Evolutionary conservation across 2,888 invertebrate genomes (phyloP), one percentile per base, ranked within the genome.

Genomic region (Calliopum simillimum): DNA sequence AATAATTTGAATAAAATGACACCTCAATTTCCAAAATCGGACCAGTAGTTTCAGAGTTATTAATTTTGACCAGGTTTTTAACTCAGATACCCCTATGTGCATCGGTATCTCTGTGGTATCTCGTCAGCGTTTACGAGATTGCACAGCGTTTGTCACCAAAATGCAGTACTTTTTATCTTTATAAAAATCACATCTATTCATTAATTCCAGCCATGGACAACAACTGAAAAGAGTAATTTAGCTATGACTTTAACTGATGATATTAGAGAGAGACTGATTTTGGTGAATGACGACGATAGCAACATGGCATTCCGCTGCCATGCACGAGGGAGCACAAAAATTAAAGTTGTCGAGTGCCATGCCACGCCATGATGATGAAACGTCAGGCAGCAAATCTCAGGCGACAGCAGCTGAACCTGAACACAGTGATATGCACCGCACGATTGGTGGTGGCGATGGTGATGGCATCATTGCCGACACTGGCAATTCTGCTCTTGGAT

Each of bases 251-350:
- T 33, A 8, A 33, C 46, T 23, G 46, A 23, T 61, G 61, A 21
- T 61, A 43, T 44, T 61, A 43, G 1, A 1, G 1, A 33, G 33
- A 21, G 21, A 13, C 46, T 23, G 46, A 23, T 19, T 46, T 3
- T 61, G 25, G 47, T 44, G 33, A 46, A 5, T 14, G 47, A 11
- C 19, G 12, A 41, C 61, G 44, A 21, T 62, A 23, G 56, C 62
- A 68, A 58, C 67, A 25, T 16, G 19, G 65, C 21, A 44, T 64
- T 69, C 70, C 46, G 58, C 53, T 70, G 70, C 47, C 47, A 63
- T 73, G 66, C 70, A 70, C 68, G 66, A 70, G 66, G 70, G 65
- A 68, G 67, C 66, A 70, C 62, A 68, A 44, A 70, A 65, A 73
- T 70, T 73, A 73, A 73, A 73, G 61, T 64, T 63, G 53, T 64